A percentile compares a stretch with the other conserved stretches of the same genome.
phyloP scores from a whole-genome alignment of 2,888 invertebrate genomes.

The Agriopis leucophaearia region DNA sequence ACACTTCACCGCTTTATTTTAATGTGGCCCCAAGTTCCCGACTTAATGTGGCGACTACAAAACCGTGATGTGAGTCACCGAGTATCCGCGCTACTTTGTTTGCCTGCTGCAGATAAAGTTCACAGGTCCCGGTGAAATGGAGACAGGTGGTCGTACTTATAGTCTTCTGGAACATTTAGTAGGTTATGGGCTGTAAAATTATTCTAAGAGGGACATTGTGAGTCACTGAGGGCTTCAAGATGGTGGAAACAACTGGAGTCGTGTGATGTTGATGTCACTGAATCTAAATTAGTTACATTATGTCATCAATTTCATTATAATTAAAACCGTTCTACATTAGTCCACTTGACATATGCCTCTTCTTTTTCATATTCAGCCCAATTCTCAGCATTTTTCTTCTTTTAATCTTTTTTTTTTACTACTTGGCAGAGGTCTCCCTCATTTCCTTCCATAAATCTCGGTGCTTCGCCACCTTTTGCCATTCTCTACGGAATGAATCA shows the following conservation, averaged over 20 bases:
- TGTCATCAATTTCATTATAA: too few relatives aligned
- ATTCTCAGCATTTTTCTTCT: too few relatives aligned
- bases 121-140: conserved; percentile 15
- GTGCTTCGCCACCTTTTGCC: too few relatives aligned
- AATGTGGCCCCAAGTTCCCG: background rate
- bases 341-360: too few relatives aligned
- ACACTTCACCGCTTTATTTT: conserved; percentile 21
- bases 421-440: too few relatives aligned
- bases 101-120: conserved; percentile 23
- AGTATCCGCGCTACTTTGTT: conserved; percentile 17
- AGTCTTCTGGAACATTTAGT: background rate
- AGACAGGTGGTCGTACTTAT: conserved; percentile 1
- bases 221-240: background rate
- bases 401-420: too few relatives aligned
- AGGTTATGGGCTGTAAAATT: conserved; percentile 1
- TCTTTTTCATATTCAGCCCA: too few relatives aligned
- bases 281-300: background rate
- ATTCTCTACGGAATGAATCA: too few relatives aligned
- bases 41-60: conserved; percentile 6
- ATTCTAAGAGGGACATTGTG: background rate
- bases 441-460: too few relatives aligned
- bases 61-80: conserved; percentile 29
- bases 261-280: background rate
- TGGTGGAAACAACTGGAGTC: background rate
- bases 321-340: too few relatives aligned